phyloP scores from a whole-genome alignment of 2,888 invertebrate genomes.

The Caenorhabditis sp. region DNA sequence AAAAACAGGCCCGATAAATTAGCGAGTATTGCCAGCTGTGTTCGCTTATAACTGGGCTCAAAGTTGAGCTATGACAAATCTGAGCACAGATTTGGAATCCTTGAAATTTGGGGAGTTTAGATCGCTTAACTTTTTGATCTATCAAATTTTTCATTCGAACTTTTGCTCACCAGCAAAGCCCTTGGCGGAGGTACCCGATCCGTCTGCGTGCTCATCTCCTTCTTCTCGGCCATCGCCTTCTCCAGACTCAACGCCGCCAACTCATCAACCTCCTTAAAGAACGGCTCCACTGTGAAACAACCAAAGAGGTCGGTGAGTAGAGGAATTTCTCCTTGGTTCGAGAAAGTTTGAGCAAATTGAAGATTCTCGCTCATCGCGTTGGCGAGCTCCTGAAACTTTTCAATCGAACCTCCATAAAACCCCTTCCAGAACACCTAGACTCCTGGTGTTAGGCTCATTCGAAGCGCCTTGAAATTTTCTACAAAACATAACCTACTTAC shows the following conservation, averaged over 20 bases:
- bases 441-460: too few species aligned
- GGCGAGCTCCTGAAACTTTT: slow-evolving; percentile 77
- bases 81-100: too few species aligned
- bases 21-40: too few species aligned
- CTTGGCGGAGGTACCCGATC: slow-evolving; percentile 54
- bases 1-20: too few species aligned
- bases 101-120: too few species aligned
- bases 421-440: too few species aligned
- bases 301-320: slow-evolving; percentile 80
- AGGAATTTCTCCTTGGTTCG: slow-evolving; percentile 76
- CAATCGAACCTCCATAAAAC: too few species aligned
- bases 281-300: slow-evolving; percentile 81
- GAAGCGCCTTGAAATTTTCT: background rate
- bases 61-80: too few species aligned
- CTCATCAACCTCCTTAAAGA: slow-evolving; percentile 68
- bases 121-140: too few species aligned
- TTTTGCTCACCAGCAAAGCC: slow-evolving; percentile 54
- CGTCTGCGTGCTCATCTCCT: slow-evolving; percentile 52
- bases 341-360: slow-evolving; percentile 81
- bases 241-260: slow-evolving; percentile 46
- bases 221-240: slow-evolving; percentile 25
- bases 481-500: slow-evolving; percentile 61
- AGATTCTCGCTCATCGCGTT: slow-evolving; percentile 80
- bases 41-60: too few species aligned
- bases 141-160: too few species aligned